A percentile compares a stretch with the other conserved stretches of the same genome.
phyloP scores from a whole-genome alignment of 2,888 invertebrate genomes.

The Lottia scabra region DNA sequence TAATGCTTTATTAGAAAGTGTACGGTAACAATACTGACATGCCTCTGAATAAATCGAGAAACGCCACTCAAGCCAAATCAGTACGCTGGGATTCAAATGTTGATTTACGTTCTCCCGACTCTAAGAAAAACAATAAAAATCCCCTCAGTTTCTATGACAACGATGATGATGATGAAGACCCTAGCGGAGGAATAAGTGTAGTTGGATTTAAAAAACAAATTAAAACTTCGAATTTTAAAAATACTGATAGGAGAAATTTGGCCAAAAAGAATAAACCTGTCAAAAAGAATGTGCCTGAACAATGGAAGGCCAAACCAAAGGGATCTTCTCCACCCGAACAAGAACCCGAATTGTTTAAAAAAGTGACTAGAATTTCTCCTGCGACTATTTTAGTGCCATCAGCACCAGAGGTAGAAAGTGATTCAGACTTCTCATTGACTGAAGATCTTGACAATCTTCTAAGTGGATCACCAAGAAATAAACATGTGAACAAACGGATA shows the following conservation, averaged over 20 bases:
- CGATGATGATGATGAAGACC: slow-evolving; percentile 2
- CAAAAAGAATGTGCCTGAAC: not conserved
- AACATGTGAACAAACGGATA: not conserved
- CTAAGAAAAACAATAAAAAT: not conserved
- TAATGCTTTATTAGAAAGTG: not conserved
- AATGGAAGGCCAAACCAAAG: not conserved
- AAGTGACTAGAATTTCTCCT: not conserved
- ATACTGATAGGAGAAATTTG: not conserved
- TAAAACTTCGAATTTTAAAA: not conserved
- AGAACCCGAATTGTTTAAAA: not conserved
- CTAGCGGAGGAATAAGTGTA: not conserved
- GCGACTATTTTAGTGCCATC: not conserved
- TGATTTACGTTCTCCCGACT: not conserved
- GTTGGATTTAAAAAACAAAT: slow-evolving; percentile 1
- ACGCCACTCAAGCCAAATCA: not conserved
- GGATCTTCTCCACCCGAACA: not conserved
- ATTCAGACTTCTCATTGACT: not conserved
- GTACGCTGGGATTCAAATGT: slow-evolving; percentile 3
- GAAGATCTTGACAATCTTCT: not conserved
- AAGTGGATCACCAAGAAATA: not conserved
- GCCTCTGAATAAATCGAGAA: not conserved
- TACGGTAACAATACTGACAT: not conserved
- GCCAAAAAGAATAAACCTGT: not conserved
- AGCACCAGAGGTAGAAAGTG: not conserved
- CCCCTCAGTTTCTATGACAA: not conserved